Base-by-base conservation (phyloP, 2,888 invertebrate species). In the Eupeodes luniger region DNA sequence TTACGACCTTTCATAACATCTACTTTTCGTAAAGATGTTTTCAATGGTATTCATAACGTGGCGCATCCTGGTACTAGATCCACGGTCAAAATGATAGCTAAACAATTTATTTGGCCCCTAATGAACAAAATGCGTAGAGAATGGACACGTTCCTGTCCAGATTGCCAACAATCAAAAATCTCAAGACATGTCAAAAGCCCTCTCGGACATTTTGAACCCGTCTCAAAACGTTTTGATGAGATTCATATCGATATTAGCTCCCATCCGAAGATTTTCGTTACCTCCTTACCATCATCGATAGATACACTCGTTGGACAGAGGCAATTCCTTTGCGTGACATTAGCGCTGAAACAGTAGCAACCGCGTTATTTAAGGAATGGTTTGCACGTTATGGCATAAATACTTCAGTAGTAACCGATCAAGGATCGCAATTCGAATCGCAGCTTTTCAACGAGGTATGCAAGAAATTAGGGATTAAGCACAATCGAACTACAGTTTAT, bases 401-500 rank as follows among this genome's bases (percentile, higher is more conserved):
- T 14, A 11, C 10, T 14, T 27, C 12, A 12, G 49, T 84, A 12
- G 59, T 67, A 5, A 75, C 79, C 16, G 79, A 84, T 44, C 84
- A 80, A 75, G 79, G 78, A 11, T 2, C 55, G 11, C 84, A 80
- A 16, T 79, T 84, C 11, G 53, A 70, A 55, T 70, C 55, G 5
- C 1, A 5, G 2, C 40, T 84, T 11, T 79, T 75, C 16, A 61
- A 61, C 19, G 69, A 84, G 12, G 14, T 84, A 5, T 49, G 40
- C 5, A 67, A 16, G 62, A 14, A 61, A 36, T 16, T 84, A 51
- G 84, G 79, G 1, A 53, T 53, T 44, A 69, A 74, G 19, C 70
- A 62, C 19, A 55, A 51, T 1, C 59, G 75, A 11, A 74, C 81
- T 0, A 82, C 86, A 44, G 67, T 75, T 10, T 82, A 86, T 40